Conservation (phyloP, 2,113 vertebrate species). For the Salvelinus sp. region DNA sequence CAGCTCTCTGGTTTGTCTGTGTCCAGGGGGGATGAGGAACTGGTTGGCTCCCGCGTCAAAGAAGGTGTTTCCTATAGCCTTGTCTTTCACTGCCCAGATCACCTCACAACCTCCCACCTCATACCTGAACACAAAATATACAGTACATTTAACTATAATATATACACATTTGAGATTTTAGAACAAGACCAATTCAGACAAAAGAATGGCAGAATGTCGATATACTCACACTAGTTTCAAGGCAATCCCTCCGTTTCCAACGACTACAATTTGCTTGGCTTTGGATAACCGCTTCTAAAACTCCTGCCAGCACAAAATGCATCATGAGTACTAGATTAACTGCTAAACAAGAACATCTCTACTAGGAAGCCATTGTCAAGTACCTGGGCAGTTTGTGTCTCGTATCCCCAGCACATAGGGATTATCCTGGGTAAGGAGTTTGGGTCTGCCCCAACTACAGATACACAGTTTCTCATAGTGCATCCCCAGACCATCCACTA, state of each 20-base stretch:
- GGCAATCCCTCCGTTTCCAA: constrained; percentile 96
- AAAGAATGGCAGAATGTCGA: too few relatives aligned
- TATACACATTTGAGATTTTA: not conserved
- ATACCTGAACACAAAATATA: constrained; percentile 62
- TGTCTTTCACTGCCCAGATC: constrained; percentile 95
- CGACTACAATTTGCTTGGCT: constrained; percentile 85
- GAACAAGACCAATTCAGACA: constrained; percentile 2
- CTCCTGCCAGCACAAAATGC: constrained; percentile 68
- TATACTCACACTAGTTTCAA: constrained; percentile 91
- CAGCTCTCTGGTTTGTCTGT: constrained; percentile 66
- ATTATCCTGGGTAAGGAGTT: constrained; percentile 81
- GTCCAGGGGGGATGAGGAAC: constrained; percentile 86
- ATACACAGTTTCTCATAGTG: constrained; percentile 88
- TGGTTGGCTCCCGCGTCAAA: constrained; percentile 94
- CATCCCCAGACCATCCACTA: constrained; percentile 76
- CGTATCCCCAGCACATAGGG: constrained; percentile 88
- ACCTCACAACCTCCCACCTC: constrained; percentile 92
- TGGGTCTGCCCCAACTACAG: constrained; percentile 89
- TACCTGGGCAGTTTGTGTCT: constrained; percentile 96
- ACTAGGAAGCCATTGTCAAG: too few relatives aligned
- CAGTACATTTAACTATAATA: not conserved
- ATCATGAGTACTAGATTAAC: not conserved
- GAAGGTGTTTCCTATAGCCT: constrained; percentile 94
- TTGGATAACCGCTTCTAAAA: constrained; percentile 86
- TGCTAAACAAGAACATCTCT: not conserved